These are phyloP conservation scores for Choreutis nemorana DNA, from an alignment of 2,888 invertebrate species.

Conservation along the genomic window DNA sequence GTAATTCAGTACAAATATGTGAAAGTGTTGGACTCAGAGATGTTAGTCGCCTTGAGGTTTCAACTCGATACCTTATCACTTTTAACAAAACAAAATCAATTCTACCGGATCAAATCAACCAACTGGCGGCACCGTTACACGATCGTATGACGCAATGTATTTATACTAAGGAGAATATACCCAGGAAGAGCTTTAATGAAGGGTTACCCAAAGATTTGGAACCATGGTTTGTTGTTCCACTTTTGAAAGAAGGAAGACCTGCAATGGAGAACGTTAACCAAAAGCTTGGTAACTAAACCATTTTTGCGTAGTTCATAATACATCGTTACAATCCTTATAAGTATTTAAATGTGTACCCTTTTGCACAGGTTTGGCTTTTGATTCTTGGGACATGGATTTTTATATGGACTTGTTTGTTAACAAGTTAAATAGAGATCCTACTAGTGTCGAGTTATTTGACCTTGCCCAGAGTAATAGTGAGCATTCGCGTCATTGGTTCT, in stretches of 20 bases:
- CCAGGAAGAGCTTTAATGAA: slow-evolving; percentile 72
- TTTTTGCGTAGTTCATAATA: neutral
- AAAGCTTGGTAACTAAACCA: slow-evolving; percentile 67
- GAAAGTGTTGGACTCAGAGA: slow-evolving; percentile 79
- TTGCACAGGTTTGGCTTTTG: slow-evolving; percentile 84
- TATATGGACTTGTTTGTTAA: slow-evolving; percentile 87
- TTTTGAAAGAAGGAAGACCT: slow-evolving; percentile 76
- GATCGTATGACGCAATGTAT: slow-evolving; percentile 95
- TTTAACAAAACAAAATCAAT: slow-evolving; percentile 42
- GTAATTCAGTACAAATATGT: slow-evolving; percentile 95
- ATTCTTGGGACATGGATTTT: slow-evolving; percentile 90
- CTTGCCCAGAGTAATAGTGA: slow-evolving; percentile 98
- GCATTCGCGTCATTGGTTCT: slow-evolving; percentile 99
- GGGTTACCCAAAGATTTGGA: slow-evolving; percentile 69
- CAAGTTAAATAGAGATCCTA: slow-evolving; percentile 88
- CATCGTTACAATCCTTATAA: neutral
- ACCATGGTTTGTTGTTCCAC: slow-evolving; percentile 83
- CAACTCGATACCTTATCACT: slow-evolving; percentile 76
- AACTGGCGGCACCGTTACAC: slow-evolving; percentile 71
- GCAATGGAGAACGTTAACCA: slow-evolving; percentile 85
- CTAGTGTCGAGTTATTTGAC: slow-evolving; percentile 97
- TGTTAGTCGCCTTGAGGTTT: slow-evolving; percentile 83
- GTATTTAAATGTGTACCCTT: slow-evolving; percentile 5
- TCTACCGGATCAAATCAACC: slow-evolving; percentile 35
- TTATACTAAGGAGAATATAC: slow-evolving; percentile 73